Base-by-base conservation (phyloP, 2,888 invertebrate species). In the Catocala sponsa region DNA sequence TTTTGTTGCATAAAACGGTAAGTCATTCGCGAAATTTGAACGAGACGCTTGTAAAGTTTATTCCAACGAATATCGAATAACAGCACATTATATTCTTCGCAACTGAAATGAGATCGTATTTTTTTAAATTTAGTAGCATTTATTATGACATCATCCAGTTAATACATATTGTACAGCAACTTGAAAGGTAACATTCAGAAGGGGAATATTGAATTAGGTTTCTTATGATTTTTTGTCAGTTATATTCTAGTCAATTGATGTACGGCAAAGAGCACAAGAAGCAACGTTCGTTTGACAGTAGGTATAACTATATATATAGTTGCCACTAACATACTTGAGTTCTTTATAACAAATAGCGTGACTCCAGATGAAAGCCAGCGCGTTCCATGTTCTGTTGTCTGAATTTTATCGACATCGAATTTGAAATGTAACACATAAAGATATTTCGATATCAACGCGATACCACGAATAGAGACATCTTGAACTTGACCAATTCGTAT, bases 401-500 rank as follows among this genome's bases (percentile, higher is more conserved):
- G 4, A 25, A 2, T 25, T 38, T 7, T 38, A 38, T 9, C 35
- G 1, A 38, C 2, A 38, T 7, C 0, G 9, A 1, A 6, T 7
- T 38, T 9, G 6, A 6, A 38, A 38, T 38, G 9, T 38, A 38
- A 38, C 35, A 38, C 35, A 35, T 35, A 38, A 9, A 38, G 6
- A 7, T 38, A 38, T 38, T 38, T 38, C 9, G 9, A 7, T 38
- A 38, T 6, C 35, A 38, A 38, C 35, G 2, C 9, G 9, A 48
- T n/a, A 25, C 43, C 32, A 42, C 41, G 15, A 44, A 47, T 41
- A 49, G 41, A 58, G 38, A 57, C 46, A 42, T 59, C 53, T 49
- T 68, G 62, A 59, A 64, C 59, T 64, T 64, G 61, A 57, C 47
- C 42, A 55, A 33, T 35, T 32, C 55, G 60, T 70, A 57, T 57